Percentiles rank a stretch among this genome's conserved stretches.
These are phyloP conservation scores for Rattus norvegicus DNA, from an alignment of 2,113 vertebrate genomes.

Conservation along the genomic window GRCr8 NC_086036.1:2319001-2319500, in stretches of 20 bases:
- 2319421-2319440: not conserved
- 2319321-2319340: not conserved
- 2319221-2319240: not conserved
- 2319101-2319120: not conserved
- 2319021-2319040: not conserved
- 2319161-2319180: not conserved
- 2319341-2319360: not conserved
- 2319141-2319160: not conserved
- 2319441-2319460: not conserved
- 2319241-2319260: too few species aligned
- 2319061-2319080: not conserved
- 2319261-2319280: not conserved
- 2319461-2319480: constrained; percentile 5
- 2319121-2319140: not conserved
- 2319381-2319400: not conserved
- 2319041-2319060: not conserved
- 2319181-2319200: not conserved
- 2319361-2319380: not conserved
- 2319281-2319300: not conserved
- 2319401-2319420: not conserved
- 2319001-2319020: constrained; percentile 1
- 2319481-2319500: not conserved
- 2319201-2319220: not conserved
- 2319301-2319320: not conserved
- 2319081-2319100: not conserved